Conservation (phyloP, 2,113 vertebrate genomes). For the Calyptomena viridis region DNA sequence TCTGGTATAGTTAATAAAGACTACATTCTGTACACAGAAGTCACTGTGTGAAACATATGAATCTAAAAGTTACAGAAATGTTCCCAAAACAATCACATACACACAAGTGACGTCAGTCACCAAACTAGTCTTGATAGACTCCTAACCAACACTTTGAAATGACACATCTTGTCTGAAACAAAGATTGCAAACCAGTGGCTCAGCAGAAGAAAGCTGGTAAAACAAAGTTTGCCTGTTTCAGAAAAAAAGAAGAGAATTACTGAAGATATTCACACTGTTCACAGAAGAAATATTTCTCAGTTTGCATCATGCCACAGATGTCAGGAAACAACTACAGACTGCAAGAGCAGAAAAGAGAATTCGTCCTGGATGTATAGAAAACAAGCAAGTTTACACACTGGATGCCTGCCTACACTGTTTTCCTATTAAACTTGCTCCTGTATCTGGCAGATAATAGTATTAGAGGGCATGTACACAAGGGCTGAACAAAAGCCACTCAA, state of each 20-base stretch:
- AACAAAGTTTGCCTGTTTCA: neutral
- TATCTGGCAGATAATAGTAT: neutral
- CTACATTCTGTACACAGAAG: neutral
- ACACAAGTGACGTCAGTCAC: neutral
- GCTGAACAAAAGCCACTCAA: neutral
- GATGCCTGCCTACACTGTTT: fast-evolving
- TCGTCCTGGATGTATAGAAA: neutral
- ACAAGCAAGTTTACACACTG: neutral
- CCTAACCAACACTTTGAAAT: neutral
- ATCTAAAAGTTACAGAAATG: neutral
- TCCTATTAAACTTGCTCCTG: neutral
- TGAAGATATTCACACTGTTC: neutral
- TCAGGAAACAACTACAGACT: neutral
- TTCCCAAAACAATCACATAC: neutral
- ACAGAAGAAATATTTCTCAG: neutral
- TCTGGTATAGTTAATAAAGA: neutral
- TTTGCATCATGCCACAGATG: neutral
- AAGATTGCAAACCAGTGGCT: neutral
- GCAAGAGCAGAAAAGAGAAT: neutral
- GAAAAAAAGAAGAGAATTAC: neutral
- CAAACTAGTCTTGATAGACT: neutral
- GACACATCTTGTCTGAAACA: neutral
- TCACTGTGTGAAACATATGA: neutral
- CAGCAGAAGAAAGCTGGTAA: neutral
- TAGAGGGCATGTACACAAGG: neutral